Base-by-base conservation (phyloP, 2,113 vertebrate species). In the Strigops habroptila region DNA sequence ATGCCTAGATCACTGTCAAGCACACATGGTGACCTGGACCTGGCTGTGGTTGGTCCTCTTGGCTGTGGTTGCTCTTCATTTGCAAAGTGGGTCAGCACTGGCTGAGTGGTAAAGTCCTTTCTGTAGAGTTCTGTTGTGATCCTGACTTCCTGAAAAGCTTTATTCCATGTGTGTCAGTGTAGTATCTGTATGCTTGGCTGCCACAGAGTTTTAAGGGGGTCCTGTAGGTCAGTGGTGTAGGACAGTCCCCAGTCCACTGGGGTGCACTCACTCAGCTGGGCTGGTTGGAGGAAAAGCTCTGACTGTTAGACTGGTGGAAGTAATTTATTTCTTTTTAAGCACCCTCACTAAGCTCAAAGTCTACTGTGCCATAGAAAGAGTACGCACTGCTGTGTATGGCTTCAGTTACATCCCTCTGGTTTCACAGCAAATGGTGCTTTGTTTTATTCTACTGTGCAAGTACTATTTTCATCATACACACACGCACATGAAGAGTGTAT, bases 31-130 rank as follows among this genome's bases (percentile, higher is more conserved):
- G 31, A 6, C 37, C 81, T 64, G n/a, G 37, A 70, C 9, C 13
- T 46, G 7, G 13, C 0, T 1, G 0, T 10, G 5, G 71, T 57
- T 48, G 39, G 44, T 7, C n/a, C n/a, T n/a, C n/a, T n/a, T n/a
- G n/a, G n/a, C n/a, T n/a, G n/a, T n/a, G n/a, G n/a, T 30, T 62
- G 10, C 18, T 23, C 57, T n/a, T 52, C 31, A 21, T 22, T 74
- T 83, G 41, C 10, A 80, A 57, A 91, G 74, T 8, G 14, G 28
- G 17, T 86, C 48, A 73, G 17, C n/a, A 22, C 8, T 69, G 46
- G 31, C 51, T 11, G 21, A 39, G 18, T 2, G 3, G 35, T 79
- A 24, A 25, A 81, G 43, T 52, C 11, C 8, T 91, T 59, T 28
- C 39, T 62, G 11, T 60, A 62, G 76, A 53, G 28, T 71, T 1